Conservation (phyloP, 2,888 invertebrate genomes). For the Noctua janthe region DNA sequence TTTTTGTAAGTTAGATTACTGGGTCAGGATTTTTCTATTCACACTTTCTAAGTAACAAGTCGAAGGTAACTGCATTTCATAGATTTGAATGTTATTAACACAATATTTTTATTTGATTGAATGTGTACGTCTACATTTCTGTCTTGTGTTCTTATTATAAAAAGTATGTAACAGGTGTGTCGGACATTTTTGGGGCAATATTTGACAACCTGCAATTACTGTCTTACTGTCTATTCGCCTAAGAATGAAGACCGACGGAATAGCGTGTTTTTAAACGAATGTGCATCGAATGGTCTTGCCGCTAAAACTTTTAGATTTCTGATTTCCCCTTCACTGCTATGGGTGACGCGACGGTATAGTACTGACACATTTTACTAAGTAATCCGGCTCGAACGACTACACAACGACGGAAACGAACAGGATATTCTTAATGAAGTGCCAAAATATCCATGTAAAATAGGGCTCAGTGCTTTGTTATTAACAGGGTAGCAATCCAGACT, state of each 20-base stretch:
- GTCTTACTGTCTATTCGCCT: neutral
- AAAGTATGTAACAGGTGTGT: neutral
- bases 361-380: neutral
- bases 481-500: neutral
- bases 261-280: constrained; percentile 11
- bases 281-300: neutral
- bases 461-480: neutral
- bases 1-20: neutral
- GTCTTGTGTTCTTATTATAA: neutral
- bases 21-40: neutral
- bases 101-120: neutral
- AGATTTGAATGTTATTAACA: neutral
- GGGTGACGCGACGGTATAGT: neutral
- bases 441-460: neutral
- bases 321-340: neutral
- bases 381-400: constrained; percentile 19
- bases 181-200: constrained; percentile 11
- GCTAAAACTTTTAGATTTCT: constrained; percentile 1
- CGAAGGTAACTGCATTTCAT: neutral
- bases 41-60: neutral
- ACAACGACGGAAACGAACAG: neutral
- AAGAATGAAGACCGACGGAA: constrained; percentile 20
- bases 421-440: neutral
- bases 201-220: constrained; percentile 37
- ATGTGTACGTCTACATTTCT: neutral